Conservation (phyloP, 2,113 vertebrate genomes). For the Ophthalmolycus amberensis region DNA sequence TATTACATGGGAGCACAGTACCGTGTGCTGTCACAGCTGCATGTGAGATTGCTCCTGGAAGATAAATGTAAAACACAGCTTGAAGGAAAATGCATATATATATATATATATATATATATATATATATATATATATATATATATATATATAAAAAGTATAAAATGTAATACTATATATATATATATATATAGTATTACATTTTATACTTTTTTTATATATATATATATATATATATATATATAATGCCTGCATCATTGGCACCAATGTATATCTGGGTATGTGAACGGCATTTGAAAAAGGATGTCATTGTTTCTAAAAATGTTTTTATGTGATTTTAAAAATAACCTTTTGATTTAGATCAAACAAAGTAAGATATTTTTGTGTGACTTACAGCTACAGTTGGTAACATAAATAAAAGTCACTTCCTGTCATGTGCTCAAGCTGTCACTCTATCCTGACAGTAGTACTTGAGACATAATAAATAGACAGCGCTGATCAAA, state of each 20-base stretch:
- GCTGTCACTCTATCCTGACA: background rate
- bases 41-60: background rate
- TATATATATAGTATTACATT: too few relatives aligned
- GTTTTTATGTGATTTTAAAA: background rate
- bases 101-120: background rate
- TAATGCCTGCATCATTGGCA: background rate
- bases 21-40: slow-evolving; percentile 6
- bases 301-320: background rate
- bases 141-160: too few relatives aligned
- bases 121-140: too few relatives aligned
- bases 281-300: background rate
- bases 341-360: too few relatives aligned
- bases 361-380: background rate
- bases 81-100: background rate
- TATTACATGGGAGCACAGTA: slow-evolving; percentile 13
- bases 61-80: background rate
- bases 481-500: background rate
- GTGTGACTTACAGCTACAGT: background rate
- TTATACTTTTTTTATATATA: too few relatives aligned
- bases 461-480: background rate
- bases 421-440: background rate
- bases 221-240: too few relatives aligned
- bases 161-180: too few relatives aligned
- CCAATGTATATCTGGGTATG: background rate
- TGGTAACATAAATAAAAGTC: background rate